A percentile compares a stretch with the other conserved stretches of the same genome.
phyloP scores from a whole-genome alignment of 1,140 invertebrate genomes.

The Steinernema khuongi region DNA sequence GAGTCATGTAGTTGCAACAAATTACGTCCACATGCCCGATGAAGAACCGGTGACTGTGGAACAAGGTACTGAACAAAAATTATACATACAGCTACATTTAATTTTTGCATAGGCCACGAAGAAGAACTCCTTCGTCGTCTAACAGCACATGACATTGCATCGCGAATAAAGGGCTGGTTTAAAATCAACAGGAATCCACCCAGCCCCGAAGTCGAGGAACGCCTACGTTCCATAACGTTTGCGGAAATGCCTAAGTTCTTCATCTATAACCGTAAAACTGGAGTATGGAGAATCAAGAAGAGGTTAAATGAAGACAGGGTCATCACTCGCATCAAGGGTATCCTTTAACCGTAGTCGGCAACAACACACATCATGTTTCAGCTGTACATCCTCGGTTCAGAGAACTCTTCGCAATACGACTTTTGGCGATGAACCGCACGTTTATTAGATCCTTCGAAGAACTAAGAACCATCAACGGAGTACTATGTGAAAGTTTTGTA shows the following conservation, averaged over 20 bases:
- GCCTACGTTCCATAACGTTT: background rate
- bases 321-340: background rate
- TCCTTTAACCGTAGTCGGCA: background rate
- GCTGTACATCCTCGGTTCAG: background rate
- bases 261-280: background rate
- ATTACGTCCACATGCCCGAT: background rate
- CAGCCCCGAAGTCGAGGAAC: background rate
- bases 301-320: background rate
- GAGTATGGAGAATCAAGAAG: background rate
- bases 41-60: background rate
- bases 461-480: background rate
- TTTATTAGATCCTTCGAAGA: constrained; percentile 4
- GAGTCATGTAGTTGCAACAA: background rate
- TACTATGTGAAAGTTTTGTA: constrained; percentile 1
- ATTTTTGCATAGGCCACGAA: background rate
- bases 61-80: background rate
- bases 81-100: background rate
- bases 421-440: background rate
- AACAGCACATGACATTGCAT: background rate
- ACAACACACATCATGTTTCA: background rate
- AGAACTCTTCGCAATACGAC: background rate
- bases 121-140: background rate
- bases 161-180: background rate
- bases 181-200: background rate
- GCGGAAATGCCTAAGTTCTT: background rate